Evolutionary conservation across 2,797 vertebrate genomes (phyloP).

Genomic region (Carduelis carduelis): DNA sequence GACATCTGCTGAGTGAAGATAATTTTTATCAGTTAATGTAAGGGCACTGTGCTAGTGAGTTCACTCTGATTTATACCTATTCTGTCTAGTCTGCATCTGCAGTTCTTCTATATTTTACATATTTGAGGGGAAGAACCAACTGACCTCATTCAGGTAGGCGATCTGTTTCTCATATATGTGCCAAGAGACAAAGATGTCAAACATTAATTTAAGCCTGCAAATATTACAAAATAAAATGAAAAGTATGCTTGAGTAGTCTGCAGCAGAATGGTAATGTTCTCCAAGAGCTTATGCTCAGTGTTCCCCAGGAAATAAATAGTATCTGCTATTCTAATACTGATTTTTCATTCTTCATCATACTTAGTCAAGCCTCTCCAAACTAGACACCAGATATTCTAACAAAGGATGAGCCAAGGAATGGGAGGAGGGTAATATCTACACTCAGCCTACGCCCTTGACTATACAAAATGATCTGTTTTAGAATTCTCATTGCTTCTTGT

Average conservation of each 20-base stretch:
- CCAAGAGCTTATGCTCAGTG: neutral
- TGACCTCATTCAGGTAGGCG: neutral
- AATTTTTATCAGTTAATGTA: neutral
- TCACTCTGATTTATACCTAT: neutral
- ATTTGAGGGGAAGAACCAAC: neutral
- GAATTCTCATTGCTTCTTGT: neutral
- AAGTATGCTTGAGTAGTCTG: neutral
- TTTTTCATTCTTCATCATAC: slow-evolving; percentile 19
- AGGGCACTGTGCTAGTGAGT: neutral
- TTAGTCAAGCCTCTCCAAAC: neutral
- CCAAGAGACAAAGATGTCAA: slow-evolving; percentile 3
- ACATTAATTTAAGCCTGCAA: neutral
- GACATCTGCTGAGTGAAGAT: neutral
- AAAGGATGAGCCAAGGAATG: neutral
- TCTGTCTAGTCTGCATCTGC: neutral
- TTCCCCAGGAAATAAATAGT: neutral
- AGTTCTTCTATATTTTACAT: neutral
- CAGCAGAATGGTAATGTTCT: neutral
- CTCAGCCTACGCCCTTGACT: neutral
- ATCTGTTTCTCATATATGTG: neutral
- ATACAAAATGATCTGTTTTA: neutral
- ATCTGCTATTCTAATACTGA: slow-evolving; percentile 9
- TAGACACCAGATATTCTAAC: neutral
- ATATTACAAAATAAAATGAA: slow-evolving; percentile 14
- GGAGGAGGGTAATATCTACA: neutral